Conservation (phyloP, 2,888 invertebrate genomes). For the Autographa pulchrina region DNA sequence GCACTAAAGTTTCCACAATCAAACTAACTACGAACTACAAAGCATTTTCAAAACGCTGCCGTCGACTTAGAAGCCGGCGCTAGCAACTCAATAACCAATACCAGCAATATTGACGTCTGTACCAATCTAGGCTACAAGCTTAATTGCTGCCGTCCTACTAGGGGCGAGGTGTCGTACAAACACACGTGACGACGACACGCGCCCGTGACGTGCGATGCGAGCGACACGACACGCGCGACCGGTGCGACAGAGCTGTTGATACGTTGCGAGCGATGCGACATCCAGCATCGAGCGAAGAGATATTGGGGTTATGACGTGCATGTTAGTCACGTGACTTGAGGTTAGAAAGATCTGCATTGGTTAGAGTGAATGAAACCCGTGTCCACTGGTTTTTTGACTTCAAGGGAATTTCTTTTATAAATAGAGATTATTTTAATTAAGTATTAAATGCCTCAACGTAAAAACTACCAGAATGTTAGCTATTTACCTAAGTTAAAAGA, state of each 20-base stretch:
- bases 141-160: not conserved
- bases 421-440: too few relatives aligned
- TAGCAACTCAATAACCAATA: not conserved
- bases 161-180: constrained; percentile 28
- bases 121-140: not conserved
- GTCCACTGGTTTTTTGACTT: not conserved
- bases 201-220: constrained; percentile 25
- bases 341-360: not conserved
- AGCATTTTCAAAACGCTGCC: not conserved
- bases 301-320: not conserved
- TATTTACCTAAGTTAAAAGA: too few relatives aligned
- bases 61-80: not conserved
- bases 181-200: constrained; percentile 34
- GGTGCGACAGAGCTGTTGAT: not conserved
- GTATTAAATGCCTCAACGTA: too few relatives aligned
- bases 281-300: not conserved
- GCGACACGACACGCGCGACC: not conserved
- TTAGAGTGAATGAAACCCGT: not conserved
- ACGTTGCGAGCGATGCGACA: not conserved
- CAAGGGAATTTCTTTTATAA: too few relatives aligned
- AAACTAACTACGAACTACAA: not conserved
- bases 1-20: not conserved
- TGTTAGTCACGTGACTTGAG: constrained; percentile 5
- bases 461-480: too few relatives aligned
- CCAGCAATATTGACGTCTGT: not conserved